Evolutionary conservation across 2,113 vertebrate species (phyloP), one percentile per base, ranked within the genome.

Genomic region (Peromyscus californicus): DNA sequence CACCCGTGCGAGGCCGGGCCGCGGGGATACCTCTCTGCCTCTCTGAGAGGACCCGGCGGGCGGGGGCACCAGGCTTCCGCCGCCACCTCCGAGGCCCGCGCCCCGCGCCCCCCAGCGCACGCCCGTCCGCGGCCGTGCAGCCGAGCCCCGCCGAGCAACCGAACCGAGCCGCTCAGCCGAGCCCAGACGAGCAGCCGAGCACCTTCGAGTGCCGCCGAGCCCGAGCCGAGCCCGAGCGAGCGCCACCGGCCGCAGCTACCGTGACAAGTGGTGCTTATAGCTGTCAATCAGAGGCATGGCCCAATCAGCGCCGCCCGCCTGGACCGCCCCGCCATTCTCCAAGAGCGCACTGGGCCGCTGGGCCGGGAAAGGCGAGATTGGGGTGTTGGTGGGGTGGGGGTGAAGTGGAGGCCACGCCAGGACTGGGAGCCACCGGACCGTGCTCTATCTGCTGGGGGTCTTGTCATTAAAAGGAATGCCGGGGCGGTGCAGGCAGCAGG

Each of bases 1-100:
- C 89, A 92, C 74, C 80, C 42, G 95, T 85, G 54, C 33, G 48
- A 89, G 80, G 76, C 92, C 76, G 8, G 67, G 94, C 96, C 87
- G 89, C 69, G 42, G 54, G 82, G 36, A 87, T 22, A 91, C 84
- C 94, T 89, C 85, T 65, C 89, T 65, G 88, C 94, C 86, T 93
- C 57, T 76, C 75, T 24, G 54, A 94, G 83, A 93, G 45, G 42
- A 93, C 95, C 59, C 33, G 97, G 96, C 96, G 96, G 97, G 94
- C 96, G 95, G 96, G 97, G 96, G 93, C 93, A 89, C 94, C 16
- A 92, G 94, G 94, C 57, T 97, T 54, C 96, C 91, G 92, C 86
- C 85, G 93, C 93, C 82, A 93, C 90, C 96, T 87, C 92, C 92
- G 88, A 85, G 92, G 83, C 95, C 94, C 91, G 89, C 74, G 94